These are phyloP conservation scores for Halcyon malimbica DNA, from an alignment of 2,113 vertebrate species.

Conservation along the genomic window DNA sequence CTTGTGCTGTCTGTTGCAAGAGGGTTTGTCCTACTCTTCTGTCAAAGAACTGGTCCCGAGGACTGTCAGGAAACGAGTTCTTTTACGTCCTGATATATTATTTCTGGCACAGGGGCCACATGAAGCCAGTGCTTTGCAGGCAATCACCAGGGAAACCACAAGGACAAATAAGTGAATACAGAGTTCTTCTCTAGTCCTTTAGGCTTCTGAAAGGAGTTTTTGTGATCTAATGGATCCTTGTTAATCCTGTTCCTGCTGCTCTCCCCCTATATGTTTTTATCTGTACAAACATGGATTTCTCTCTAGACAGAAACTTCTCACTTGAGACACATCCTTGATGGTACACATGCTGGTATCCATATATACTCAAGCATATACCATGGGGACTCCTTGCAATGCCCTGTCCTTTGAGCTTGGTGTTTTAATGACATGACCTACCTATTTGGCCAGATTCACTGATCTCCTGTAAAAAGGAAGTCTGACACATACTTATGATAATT, in stretches of 20 bases:
- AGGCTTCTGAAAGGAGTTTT: not conserved
- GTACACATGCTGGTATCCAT: not conserved
- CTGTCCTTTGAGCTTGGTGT: not conserved
- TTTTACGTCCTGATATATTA: not conserved
- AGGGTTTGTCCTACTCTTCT: not conserved
- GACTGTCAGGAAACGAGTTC: not conserved
- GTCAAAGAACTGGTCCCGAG: not conserved
- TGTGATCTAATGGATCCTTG: not conserved
- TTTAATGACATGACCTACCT: not conserved
- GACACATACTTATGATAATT: not conserved
- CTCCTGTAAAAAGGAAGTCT: not conserved
- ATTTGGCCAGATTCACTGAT: not conserved
- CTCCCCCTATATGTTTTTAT: not conserved
- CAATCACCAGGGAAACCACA: not conserved
- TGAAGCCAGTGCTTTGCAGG: not conserved
- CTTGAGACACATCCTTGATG: not conserved
- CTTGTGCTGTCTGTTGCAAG: not conserved
- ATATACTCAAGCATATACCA: not conserved
- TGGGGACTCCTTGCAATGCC: not conserved
- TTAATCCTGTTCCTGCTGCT: not conserved
- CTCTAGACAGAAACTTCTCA: not conserved
- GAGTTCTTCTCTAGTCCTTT: not conserved
- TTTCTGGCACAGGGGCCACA: not conserved
- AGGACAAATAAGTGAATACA: not conserved
- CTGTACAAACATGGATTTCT: not conserved